Base-by-base conservation (phyloP, 2,797 vertebrate species). In the Enteromius viviparus region DNA sequence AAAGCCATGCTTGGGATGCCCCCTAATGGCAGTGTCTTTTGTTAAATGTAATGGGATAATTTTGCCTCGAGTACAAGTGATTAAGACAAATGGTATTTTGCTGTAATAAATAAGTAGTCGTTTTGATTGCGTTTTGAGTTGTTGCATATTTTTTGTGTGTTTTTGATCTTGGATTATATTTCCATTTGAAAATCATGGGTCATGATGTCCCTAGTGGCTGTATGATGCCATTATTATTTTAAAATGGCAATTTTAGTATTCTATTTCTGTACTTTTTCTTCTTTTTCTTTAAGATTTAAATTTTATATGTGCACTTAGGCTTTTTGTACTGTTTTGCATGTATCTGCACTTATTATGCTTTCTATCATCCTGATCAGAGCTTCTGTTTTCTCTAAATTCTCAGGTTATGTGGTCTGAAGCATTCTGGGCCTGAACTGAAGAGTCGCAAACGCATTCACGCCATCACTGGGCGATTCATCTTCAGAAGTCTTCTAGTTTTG, bases 1-100 rank as follows among this genome's bases (percentile, higher is more conserved):
- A 95, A 94, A 94, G 90, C 92, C 92, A 93, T 93, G 95, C 94
- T 93, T 93, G 94, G 94, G 92, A 92, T 95, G 95, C 94, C 95
- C 94, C 95, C 94, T 95, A 95, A 93, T 96, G 95, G 94, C 93
- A 88, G 91, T 91, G 87, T 81, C 84, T 89, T 87, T 88, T 87
- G 90, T 92, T 91, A 91, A 90, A 92, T 49, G 37, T 1, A 47
- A 21, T 70, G 47, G 47, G 47, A 34, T 8, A 1, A 19, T n/a
- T 40, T 70, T 37, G 21, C 21, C 19, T 42, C 4, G 23, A 3
- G 45, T 19, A 53, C 17, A 76, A 15, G 12, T 45, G n/a, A 45
- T 45, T 37, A 21, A 55, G 23, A 29, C 4, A 34, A 26, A 32
- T 76, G 29, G 68, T 29, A 29, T 26, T 74, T 68, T 47, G 23